phyloP scores from a whole-genome alignment of 2,113 vertebrate genomes.

The Scolopax mira region DNA sequence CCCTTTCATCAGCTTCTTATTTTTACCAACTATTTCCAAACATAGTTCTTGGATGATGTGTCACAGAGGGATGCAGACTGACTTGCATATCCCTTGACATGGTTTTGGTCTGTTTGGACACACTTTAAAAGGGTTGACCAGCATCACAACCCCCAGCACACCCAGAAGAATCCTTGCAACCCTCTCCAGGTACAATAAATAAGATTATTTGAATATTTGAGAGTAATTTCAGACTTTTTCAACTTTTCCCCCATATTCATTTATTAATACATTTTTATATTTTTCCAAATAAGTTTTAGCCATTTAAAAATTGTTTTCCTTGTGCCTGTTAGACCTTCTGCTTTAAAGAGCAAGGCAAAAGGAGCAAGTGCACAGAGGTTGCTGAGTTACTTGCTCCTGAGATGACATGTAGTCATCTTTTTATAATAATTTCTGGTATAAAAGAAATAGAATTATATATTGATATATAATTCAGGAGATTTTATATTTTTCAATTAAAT shows the following conservation, averaged over 20 bases:
- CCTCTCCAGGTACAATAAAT: fast-evolving
- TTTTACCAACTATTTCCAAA: not conserved
- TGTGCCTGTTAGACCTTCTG: not conserved
- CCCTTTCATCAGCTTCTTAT: not conserved
- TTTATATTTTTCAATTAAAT: constrained; percentile 67
- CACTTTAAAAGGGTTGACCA: not conserved
- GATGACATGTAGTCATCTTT: constrained; percentile 7
- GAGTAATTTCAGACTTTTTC: not conserved
- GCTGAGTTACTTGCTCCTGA: not conserved
- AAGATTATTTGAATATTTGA: not conserved
- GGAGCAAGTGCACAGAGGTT: not conserved
- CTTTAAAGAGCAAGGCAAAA: not conserved
- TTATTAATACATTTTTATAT: not conserved
- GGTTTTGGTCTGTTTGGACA: not conserved
- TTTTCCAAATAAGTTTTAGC: not conserved
- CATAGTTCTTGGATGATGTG: not conserved
- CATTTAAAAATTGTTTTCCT: not conserved
- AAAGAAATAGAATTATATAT: constrained; percentile 58
- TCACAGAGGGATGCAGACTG: not conserved
- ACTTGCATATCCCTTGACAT: not conserved
- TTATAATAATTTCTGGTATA: constrained; percentile 41
- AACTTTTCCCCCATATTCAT: no score
- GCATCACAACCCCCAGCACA: fast-evolving
- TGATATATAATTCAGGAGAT: constrained; percentile 43
- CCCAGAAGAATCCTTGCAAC: not conserved